Percentiles rank a stretch among this genome's conserved stretches.
Conservation (phyloP, 2,888 invertebrate species). For the Perithous albicinctus region DNA sequence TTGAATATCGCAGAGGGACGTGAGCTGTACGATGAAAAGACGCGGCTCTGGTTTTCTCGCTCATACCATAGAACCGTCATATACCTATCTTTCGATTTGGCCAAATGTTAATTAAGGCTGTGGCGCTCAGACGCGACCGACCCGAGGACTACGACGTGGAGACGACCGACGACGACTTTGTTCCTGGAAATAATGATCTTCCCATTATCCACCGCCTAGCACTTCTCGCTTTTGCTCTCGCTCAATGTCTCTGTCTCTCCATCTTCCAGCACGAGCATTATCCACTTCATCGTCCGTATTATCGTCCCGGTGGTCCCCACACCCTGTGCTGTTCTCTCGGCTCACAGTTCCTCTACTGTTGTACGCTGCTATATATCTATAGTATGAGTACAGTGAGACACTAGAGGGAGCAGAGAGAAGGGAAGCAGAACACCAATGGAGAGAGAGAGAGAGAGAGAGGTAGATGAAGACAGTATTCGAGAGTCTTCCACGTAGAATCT, state of each 20-base stretch:
- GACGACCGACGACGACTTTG: slow-evolving; percentile 78
- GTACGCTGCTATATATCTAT: slow-evolving; percentile 25
- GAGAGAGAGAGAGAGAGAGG: slow-evolving; percentile 34
- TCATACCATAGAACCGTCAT: background rate
- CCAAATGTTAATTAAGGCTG: slow-evolving; percentile 60
- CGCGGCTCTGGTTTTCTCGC: background rate
- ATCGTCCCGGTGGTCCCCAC: slow-evolving; percentile 74
- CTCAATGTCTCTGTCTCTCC: slow-evolving; percentile 65
- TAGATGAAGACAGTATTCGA: slow-evolving; percentile 31
- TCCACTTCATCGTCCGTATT: slow-evolving; percentile 82
- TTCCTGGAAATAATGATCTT: slow-evolving; percentile 83
- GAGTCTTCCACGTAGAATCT: slow-evolving; percentile 49
- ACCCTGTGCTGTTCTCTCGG: slow-evolving; percentile 61
- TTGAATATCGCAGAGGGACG: slow-evolving; percentile 30
- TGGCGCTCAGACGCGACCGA: slow-evolving; percentile 35
- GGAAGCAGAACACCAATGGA: background rate
- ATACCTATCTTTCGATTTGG: slow-evolving; percentile 50
- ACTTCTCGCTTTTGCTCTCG: slow-evolving; percentile 58
- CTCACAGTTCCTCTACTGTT: slow-evolving; percentile 69
- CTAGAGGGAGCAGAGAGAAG: slow-evolving; percentile 31
- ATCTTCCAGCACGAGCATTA: slow-evolving; percentile 80
- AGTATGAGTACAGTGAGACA: slow-evolving; percentile 23
- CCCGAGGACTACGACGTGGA: slow-evolving; percentile 32
- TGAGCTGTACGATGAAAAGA: background rate
- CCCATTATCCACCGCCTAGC: slow-evolving; percentile 79